Percentiles rank a stretch among this genome's conserved stretches.
phyloP scores from a whole-genome alignment of 2,113 vertebrate species.

The Platanista minor region DNA sequence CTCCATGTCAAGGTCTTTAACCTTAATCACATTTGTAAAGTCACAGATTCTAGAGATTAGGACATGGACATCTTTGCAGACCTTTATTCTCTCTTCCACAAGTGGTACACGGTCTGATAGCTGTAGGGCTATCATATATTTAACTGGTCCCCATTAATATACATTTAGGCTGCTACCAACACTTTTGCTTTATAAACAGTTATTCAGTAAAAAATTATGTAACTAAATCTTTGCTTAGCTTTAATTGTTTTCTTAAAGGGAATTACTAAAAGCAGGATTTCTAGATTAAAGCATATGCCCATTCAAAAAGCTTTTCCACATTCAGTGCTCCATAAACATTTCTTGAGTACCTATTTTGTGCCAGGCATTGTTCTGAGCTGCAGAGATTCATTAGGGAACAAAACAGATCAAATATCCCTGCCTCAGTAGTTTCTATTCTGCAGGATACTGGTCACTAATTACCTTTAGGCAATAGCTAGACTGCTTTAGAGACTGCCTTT shows the following conservation, averaged over 20 bases:
- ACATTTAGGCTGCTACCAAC: background rate
- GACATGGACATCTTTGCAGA: no score
- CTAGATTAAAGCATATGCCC: background rate
- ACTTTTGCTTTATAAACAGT: background rate
- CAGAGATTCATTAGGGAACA: background rate
- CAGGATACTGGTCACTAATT: background rate
- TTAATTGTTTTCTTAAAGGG: constrained; percentile 10
- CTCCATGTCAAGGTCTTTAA: background rate
- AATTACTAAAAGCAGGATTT: background rate
- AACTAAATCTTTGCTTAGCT: background rate
- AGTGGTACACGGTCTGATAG: rapidly evolving
- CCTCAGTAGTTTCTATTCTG: background rate
- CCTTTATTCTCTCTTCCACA: rapidly evolving
- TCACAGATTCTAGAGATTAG: background rate
- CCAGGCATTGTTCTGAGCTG: background rate
- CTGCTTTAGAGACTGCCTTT: background rate
- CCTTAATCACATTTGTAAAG: background rate
- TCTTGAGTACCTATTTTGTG: background rate
- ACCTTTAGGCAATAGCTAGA: background rate
- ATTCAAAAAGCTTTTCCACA: background rate
- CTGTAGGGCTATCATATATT: background rate
- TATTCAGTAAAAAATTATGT: background rate
- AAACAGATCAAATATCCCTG: background rate
- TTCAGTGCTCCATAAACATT: background rate
- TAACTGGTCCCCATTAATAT: rapidly evolving